Conservation (phyloP, 1,140 invertebrate genomes). For the Tenebrio molitor region DNA sequence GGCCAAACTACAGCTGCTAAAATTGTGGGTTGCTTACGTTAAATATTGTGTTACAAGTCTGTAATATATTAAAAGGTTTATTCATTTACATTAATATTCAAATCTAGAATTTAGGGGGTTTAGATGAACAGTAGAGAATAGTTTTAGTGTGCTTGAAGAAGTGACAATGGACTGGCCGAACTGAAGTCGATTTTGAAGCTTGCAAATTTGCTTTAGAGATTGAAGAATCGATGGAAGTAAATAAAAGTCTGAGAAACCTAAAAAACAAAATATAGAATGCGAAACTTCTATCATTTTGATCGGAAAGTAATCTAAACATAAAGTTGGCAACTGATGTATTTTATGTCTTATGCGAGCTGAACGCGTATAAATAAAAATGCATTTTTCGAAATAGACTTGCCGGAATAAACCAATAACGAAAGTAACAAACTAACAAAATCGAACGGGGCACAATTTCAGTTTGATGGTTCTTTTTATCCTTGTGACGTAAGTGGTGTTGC, state of each 20-base stretch:
- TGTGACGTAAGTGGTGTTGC: slow-evolving; percentile 2
- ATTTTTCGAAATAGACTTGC: slow-evolving; percentile 22
- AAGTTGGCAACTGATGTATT: slow-evolving; percentile 35
- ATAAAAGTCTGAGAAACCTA: slow-evolving; percentile 6
- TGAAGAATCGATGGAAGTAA: slow-evolving; percentile 1
- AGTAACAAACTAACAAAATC: slow-evolving; percentile 16
- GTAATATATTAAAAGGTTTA: too few species aligned
- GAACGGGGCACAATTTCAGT: slow-evolving; percentile 1
- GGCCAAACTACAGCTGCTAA: too few species aligned
- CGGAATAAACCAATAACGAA: slow-evolving; percentile 3
- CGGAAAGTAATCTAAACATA: slow-evolving; percentile 27
- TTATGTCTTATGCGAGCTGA: slow-evolving; percentile 23
- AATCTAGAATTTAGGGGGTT: too few species aligned
- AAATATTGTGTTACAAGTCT: too few species aligned
- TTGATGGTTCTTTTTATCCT: slow-evolving; percentile 16
- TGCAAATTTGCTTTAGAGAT: neutral
- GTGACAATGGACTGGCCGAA: too few species aligned
- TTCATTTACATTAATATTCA: too few species aligned
- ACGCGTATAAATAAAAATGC: slow-evolving; percentile 21
- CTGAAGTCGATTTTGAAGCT: too few species aligned
- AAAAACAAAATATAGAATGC: neutral
- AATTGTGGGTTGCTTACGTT: too few species aligned
- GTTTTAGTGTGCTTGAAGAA: too few species aligned
- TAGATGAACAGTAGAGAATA: too few species aligned
- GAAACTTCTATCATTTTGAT: slow-evolving; percentile 21